Evolutionary conservation across 2,113 vertebrate species (phyloP), one percentile per base, ranked within the genome.

Genomic region (Struthidea cinerea): DNA sequence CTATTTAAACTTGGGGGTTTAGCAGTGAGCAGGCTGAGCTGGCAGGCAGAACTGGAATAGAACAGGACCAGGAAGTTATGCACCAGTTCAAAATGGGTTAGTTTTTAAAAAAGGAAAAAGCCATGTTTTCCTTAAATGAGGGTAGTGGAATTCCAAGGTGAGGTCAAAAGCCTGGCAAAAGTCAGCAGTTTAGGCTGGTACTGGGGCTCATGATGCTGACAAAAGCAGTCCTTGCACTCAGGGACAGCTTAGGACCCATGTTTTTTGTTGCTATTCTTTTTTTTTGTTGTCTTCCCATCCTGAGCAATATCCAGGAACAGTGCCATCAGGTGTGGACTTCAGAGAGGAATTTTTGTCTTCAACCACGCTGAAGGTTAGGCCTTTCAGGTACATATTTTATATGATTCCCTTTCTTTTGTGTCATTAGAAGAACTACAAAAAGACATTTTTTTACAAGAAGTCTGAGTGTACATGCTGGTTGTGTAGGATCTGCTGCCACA

Each of bases 391-490:
- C 21, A 16, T 5, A 5, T 60, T 76, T 61, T 35, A 21, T 7
- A 44, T 10, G 27, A 47, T 32, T 52, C 16, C 9, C 19, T 61
- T 63, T 46, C 21, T 84, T 89, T 71, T 24, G 11, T 50, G 78
- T 77, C 61, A 46, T 32, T 56, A n/a, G 23, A 42, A 87, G 20
- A 87, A 53, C 61, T 53, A 71, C 32, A 61, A 52, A 78, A 23
- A 64, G 35, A 2, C 7, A 17, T 28, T 90, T 80, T 80, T 53
- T 49, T n/a, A 33, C 26, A 50, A 67, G 65, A 37, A 73, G 69
- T 16, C 28, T 8, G 26, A 57, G 46, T 20, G 21, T 3, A 44
- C 15, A 22, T 0, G 0, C 20, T 24, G 44, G 13, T 41, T 73
- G 44, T 18, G 3, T 52, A 33, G 0, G 7, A 41, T 16, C 61